A percentile compares a stretch with the other conserved stretches of the same genome.
Conservation (phyloP, 2,113 vertebrate species). For the Lamprologus ornatipinnis region DNA sequence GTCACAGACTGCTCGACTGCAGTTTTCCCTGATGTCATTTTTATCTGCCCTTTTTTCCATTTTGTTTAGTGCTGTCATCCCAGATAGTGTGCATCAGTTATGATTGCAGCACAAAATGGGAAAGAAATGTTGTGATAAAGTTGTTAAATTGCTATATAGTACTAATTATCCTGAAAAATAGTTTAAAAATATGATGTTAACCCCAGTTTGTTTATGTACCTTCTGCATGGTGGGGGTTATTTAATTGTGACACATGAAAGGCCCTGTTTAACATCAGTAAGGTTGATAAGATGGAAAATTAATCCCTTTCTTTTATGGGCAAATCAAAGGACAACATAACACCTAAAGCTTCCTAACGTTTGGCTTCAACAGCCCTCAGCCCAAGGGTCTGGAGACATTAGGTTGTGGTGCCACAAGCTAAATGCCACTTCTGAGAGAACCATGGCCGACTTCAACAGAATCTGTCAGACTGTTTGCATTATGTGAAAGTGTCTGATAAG, state of each 20-base stretch:
- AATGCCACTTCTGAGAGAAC: accelerated
- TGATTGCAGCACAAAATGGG: background rate
- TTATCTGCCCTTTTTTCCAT: background rate
- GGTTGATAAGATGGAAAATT: background rate
- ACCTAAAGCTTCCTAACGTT: background rate
- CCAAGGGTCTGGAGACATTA: background rate
- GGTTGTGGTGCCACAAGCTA: background rate
- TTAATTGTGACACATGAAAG: background rate
- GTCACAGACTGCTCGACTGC: background rate
- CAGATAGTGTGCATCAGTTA: background rate
- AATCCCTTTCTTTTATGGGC: background rate
- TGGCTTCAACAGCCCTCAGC: background rate
- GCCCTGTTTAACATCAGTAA: accelerated
- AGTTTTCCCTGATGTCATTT: background rate
- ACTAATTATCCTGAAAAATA: background rate
- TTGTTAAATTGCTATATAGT: background rate
- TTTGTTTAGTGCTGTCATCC: background rate
- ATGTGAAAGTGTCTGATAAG: background rate
- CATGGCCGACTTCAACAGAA: accelerated
- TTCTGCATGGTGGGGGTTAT: accelerated
- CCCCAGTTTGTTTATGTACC: background rate
- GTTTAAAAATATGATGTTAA: background rate
- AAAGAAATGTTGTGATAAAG: background rate
- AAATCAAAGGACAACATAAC: background rate
- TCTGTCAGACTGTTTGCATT: background rate